Evolutionary conservation across 2,113 vertebrate genomes (phyloP), one percentile per base, ranked within the genome.

Genomic region (Rutilus rutilus): DNA sequence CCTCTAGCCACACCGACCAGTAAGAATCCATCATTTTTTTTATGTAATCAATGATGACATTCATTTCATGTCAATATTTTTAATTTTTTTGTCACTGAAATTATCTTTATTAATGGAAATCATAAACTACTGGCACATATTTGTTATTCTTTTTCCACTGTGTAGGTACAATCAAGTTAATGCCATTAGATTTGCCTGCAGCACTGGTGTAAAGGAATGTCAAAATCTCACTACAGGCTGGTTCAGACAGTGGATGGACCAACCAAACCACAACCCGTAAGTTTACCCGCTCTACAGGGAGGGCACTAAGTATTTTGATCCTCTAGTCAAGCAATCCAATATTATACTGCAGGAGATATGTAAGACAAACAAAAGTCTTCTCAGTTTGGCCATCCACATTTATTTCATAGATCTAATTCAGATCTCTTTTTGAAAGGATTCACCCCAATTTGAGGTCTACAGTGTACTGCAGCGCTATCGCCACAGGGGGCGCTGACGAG

Each of bases 391-490:
- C 54, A 57, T 54, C 36, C 17, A 52, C 23, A 36, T 50, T 23
- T 52, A 42, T 69, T 59, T 25, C 36, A 52, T 19, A 14, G 1
- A 27, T 73, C 33, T 81, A 76, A 57, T 27, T 69, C 0, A 67
- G 2, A 15, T 77, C 6, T 33, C 11, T 21, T 79, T 47, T 78
- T 5, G 6, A 86, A 87, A 99, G 97, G 65, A 96, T 98, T 82
- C 21, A 94, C 4, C 89, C 96, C 3, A 98, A 98, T 90, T 91
- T 99, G 90, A 96, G 97, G 25, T 94, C 95, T 0, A 62, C 92
- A 1, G 91, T 97, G 78, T 99, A 99, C 95, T 98, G 98, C 95
- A 96, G 92, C 0, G 96, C 96, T 0, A 92, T 99, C 0, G 91
- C 96, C 19, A 87, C 88, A 0, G 97, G 97, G 0, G 93, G 91